Evolutionary conservation across 2,888 invertebrate genomes (phyloP).

Genomic region (Malacosoma neustria): DNA sequence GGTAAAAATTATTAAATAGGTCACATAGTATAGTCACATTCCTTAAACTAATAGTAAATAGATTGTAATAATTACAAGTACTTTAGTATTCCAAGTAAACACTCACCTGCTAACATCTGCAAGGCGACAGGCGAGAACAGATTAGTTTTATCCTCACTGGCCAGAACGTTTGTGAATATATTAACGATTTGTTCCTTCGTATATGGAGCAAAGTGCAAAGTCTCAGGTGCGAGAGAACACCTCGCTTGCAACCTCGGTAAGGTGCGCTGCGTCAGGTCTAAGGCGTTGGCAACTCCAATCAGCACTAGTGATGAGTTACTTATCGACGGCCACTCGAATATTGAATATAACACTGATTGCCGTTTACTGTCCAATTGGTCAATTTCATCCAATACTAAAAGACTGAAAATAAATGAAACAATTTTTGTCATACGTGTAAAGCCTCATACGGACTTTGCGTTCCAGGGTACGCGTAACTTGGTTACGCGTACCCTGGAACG

Average conservation of each 20-base stretch:
- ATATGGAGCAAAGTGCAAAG: conserved; percentile 95
- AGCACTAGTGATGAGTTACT: conserved; percentile 82
- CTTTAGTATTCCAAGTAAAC: too few relatives aligned
- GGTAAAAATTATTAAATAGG: too few relatives aligned
- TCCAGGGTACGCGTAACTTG: too few relatives aligned
- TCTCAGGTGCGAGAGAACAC: conserved; percentile 80
- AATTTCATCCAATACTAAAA: conserved; percentile 95
- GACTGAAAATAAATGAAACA: conserved; percentile 49
- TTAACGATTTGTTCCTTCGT: conserved; percentile 90
- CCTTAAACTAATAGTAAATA: too few relatives aligned
- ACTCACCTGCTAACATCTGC: conserved; percentile 87
- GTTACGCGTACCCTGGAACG: too few relatives aligned
- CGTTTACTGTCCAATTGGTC: conserved; percentile 91
- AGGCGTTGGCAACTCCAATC: conserved; percentile 95
- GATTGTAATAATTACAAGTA: too few relatives aligned
- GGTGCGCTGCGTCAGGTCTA: conserved; percentile 94
- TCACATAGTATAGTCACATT: too few relatives aligned
- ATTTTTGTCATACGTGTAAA: too few relatives aligned
- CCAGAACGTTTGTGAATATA: conserved; percentile 88
- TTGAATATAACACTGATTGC: conserved; percentile 91
- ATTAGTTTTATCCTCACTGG: conserved; percentile 78
- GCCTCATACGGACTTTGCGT: too few relatives aligned
- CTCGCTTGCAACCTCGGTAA: conserved; percentile 90
- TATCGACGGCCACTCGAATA: conserved; percentile 94
- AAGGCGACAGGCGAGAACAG: conserved; percentile 89